Evolutionary conservation across 2,888 invertebrate species (phyloP), one percentile per base, ranked within the genome.

Genomic region (Drosophila fulvimacula): DNA sequence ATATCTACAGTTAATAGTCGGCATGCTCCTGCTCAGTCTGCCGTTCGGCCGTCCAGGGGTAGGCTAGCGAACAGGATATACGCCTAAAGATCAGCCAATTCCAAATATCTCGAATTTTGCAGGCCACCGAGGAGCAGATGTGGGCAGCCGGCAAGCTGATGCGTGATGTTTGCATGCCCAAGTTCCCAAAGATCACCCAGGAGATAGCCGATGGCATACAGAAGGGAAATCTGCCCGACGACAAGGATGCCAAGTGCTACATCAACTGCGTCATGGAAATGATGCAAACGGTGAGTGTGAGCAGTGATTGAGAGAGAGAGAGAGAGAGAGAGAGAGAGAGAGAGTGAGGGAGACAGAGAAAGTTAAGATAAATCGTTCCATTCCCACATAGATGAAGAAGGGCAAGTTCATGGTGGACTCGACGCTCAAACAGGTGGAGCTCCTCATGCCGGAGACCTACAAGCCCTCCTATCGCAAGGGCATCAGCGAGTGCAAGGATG

Each of bases 101-200:
- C 0, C 19, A 9, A n/a, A 4, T 11, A 6, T 17, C 19, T 5
- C 10, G 0, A 3, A 9, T 41, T 55, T 67, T 69, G 11, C 53
- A 92, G 92, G 91, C 89, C 5, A 92, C 92, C 0, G 87, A 93
- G 92, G 95, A 95, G 63, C 96, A 96, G 91, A 93, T 96, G 87
- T 93, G 90, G 82, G 93, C 94, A 19, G 94, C 95, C 0, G 94
- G 94, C 1, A 94, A 94, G 90, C 92, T 94, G 83, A 93, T 96
- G 92, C 92, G 95, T 52, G 95, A 95, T 83, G 92, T 94, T 0
- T 96, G 96, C 77, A 93, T 94, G 67, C 94, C 95, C 2, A 96
- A 95, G 92, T 93, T 93, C 61, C 82, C 92, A 0, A 92, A 90
- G 76, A 71, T 92, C 0, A 77, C 76, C n/a, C 60, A 46, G 32